These are phyloP conservation scores for Lepisosteus oculatus DNA, from an alignment of 2,113 vertebrate species.

Conservation along the genomic window DNA sequence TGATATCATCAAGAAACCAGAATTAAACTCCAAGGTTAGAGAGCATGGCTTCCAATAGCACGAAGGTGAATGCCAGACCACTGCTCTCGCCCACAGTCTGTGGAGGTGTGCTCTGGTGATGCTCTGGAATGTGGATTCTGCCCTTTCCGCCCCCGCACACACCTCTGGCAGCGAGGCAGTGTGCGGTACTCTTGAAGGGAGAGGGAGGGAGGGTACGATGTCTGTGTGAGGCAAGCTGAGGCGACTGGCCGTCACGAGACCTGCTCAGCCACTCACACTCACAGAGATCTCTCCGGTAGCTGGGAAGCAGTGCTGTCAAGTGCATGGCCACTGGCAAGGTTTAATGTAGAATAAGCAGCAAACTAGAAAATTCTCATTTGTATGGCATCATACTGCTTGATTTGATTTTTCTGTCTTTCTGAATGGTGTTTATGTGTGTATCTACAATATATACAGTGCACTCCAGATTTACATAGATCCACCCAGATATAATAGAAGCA, in stretches of 20 bases:
- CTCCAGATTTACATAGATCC: too few relatives aligned
- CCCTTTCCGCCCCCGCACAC: conserved; percentile 13
- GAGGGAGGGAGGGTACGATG: conserved; percentile 11
- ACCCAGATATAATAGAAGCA: too few relatives aligned
- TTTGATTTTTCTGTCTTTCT: too few relatives aligned
- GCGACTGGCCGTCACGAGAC: background rate
- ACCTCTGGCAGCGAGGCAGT: background rate
- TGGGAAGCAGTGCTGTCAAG: background rate
- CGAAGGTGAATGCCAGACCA: too few relatives aligned
- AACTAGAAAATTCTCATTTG: background rate
- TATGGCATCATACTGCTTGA: background rate
- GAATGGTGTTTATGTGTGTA: too few relatives aligned
- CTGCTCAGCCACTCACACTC: background rate
- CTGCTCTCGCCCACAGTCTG: too few relatives aligned
- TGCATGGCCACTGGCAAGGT: background rate
- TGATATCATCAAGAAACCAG: too few relatives aligned
- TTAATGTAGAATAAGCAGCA: background rate
- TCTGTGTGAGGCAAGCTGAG: conserved; percentile 6
- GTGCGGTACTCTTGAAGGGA: background rate
- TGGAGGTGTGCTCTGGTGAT: too few relatives aligned
- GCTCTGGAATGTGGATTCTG: conserved; percentile 46
- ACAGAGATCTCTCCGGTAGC: background rate
- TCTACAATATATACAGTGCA: too few relatives aligned
- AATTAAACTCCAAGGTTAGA: too few relatives aligned
- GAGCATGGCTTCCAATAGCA: too few relatives aligned